phyloP scores from a whole-genome alignment of 37 sponge, comb jelly and placozoan species.

The Cliona cf. orientalis region DNA sequence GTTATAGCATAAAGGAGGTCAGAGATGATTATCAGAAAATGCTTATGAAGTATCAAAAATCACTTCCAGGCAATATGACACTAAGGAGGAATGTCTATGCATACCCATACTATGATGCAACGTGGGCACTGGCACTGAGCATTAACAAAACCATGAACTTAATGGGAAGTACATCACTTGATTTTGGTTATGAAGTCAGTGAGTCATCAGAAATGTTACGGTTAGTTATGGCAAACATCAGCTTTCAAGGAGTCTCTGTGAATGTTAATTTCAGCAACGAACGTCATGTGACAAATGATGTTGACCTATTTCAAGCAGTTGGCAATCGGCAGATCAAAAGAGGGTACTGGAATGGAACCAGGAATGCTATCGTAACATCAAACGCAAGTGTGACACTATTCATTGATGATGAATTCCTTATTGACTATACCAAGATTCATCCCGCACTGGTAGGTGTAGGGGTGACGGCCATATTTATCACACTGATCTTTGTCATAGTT shows the following conservation, averaged over 20 bases:
- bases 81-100: neutral
- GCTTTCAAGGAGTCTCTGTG: constrained; percentile 10
- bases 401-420: neutral
- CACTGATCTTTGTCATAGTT: neutral
- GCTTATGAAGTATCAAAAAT: neutral
- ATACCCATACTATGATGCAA: neutral
- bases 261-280: neutral
- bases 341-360: neutral
- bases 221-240: neutral
- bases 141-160: neutral
- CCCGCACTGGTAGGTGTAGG: neutral
- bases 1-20: neutral
- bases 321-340: neutral
- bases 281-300: neutral
- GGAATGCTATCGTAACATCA: neutral
- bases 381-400: neutral
- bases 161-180: neutral
- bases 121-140: constrained; percentile 9
- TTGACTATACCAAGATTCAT: neutral
- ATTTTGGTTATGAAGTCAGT: neutral
- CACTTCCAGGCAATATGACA: neutral
- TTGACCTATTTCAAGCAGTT: neutral
- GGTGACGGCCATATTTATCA: neutral
- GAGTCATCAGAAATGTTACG: neutral
- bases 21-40: neutral